Percentiles rank a stretch among this genome's conserved stretches.
phyloP scores from a whole-genome alignment of 2,888 invertebrate species.

The Cyclophora punctaria region DNA sequence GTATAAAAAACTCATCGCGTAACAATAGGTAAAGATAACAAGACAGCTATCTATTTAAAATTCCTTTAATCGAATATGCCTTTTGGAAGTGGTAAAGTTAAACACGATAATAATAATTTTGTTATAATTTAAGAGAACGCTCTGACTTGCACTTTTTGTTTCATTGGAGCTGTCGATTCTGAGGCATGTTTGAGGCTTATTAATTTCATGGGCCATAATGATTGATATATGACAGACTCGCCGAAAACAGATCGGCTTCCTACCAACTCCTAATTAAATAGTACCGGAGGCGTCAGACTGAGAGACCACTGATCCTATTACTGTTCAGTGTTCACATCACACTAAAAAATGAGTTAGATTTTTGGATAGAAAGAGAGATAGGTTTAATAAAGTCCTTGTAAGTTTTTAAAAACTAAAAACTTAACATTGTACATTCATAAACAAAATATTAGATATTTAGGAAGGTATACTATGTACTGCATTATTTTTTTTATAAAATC shows the following conservation, averaged over 20 bases:
- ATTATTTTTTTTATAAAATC: too few species aligned
- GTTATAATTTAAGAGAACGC: conserved; percentile 70
- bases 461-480: too few species aligned
- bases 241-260: conserved; percentile 58
- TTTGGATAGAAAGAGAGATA: too few species aligned
- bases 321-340: too few species aligned
- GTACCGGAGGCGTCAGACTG: conserved; percentile 32
- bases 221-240: conserved; percentile 70
- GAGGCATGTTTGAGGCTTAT: conserved; percentile 8
- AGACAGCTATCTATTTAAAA: conserved; percentile 68
- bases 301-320: conserved; percentile 14
- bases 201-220: conserved; percentile 31
- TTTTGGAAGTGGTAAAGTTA: conserved; percentile 64
- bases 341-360: too few species aligned
- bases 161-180: conserved; percentile 63
- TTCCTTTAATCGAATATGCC: conserved; percentile 66
- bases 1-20: conserved; percentile 37
- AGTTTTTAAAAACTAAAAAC: too few species aligned
- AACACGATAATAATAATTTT: conserved; percentile 75
- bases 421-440: too few species aligned
- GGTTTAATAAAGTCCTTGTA: too few species aligned
- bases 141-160: conserved; percentile 68
- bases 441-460: too few species aligned
- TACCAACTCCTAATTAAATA: conserved; percentile 56
- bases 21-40: conserved; percentile 61